Evolutionary conservation across 1,140 invertebrate species (phyloP).

Genomic region (Tyrophagus putrescentiae): DNA sequence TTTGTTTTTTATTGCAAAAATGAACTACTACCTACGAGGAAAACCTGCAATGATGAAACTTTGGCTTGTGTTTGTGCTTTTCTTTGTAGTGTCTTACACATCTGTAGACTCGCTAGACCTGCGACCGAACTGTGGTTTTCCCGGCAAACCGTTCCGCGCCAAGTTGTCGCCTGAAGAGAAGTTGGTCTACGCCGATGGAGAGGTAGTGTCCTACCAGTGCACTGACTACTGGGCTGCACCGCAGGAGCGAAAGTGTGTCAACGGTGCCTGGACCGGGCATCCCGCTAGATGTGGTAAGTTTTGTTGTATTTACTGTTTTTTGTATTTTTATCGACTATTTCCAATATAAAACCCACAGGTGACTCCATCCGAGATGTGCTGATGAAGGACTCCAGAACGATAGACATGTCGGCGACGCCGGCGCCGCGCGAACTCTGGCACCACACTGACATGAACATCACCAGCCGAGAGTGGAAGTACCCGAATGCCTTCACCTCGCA

Average conservation of each 20-base stretch:
- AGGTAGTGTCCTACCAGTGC: constrained; percentile 8
- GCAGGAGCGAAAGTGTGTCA: constrained; percentile 4
- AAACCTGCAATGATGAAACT: too few species aligned
- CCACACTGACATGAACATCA: constrained; percentile 4
- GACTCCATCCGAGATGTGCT: constrained; percentile 3
- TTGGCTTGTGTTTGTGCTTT: too few species aligned
- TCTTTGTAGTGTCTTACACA: too few species aligned
- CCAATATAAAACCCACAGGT: neutral
- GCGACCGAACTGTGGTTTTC: constrained; percentile 14
- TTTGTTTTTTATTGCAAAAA: too few species aligned
- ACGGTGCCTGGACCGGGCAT: constrained; percentile 9
- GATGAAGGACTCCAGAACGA: constrained; percentile 1
- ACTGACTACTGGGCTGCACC: constrained; percentile 2
- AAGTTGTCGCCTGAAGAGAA: constrained; percentile 14
- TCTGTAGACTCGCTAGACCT: neutral
- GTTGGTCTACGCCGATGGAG: constrained; percentile 4
- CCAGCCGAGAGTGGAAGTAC: neutral
- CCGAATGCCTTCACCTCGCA: constrained; percentile 17
- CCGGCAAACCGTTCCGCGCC: constrained; percentile 14
- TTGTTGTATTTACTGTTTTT: neutral
- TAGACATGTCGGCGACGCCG: neutral
- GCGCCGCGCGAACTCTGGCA: neutral
- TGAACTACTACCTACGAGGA: too few species aligned
- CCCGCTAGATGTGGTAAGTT: constrained; percentile 11
- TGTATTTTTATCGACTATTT: neutral